Evolutionary conservation across 92 coral and sea anemone genomes (phyloP).

Genomic region (Palythoa caribaeorum): DNA sequence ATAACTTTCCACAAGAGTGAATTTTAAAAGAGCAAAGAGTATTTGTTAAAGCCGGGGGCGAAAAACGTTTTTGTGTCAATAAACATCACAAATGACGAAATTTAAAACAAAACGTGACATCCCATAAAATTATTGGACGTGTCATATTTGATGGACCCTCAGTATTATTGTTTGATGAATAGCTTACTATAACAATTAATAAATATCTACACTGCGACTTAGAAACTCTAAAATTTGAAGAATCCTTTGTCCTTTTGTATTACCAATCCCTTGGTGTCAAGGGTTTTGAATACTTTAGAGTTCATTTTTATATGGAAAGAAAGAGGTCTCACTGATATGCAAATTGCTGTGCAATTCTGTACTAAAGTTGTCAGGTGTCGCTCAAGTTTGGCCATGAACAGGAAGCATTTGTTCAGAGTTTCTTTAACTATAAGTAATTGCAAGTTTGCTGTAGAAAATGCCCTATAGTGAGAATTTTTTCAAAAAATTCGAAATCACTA

Average conservation of each 20-base stretch:
- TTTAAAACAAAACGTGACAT: not conserved
- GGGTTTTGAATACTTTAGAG: slow-evolving; percentile 15
- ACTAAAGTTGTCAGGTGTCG: not conserved
- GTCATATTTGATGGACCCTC: not conserved
- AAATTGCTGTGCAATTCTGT: not conserved
- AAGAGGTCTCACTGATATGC: not conserved
- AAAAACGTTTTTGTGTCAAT: not conserved
- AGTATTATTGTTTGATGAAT: slow-evolving; percentile 19
- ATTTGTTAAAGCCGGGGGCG: not conserved
- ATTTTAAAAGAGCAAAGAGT: not conserved
- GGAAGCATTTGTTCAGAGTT: too few species aligned
- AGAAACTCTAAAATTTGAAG: slow-evolving; percentile 20
- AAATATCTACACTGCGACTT: not conserved
- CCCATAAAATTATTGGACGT: not conserved
- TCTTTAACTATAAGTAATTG: too few species aligned
- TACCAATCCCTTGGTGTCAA: not conserved
- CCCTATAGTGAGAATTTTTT: not conserved
- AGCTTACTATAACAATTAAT: not conserved
- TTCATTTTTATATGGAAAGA: not conserved
- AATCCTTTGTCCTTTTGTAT: slow-evolving; percentile 12
- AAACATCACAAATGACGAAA: not conserved
- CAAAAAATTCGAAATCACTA: too few species aligned
- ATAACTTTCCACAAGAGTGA: not conserved
- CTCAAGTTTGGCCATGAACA: not conserved
- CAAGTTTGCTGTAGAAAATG: not conserved